Percentiles rank a stretch among this genome's conserved stretches.
These are phyloP conservation scores for Trididemnum clinides DNA, from an alignment of 23 tunicate genomes.

Conservation along the genomic window DNA sequence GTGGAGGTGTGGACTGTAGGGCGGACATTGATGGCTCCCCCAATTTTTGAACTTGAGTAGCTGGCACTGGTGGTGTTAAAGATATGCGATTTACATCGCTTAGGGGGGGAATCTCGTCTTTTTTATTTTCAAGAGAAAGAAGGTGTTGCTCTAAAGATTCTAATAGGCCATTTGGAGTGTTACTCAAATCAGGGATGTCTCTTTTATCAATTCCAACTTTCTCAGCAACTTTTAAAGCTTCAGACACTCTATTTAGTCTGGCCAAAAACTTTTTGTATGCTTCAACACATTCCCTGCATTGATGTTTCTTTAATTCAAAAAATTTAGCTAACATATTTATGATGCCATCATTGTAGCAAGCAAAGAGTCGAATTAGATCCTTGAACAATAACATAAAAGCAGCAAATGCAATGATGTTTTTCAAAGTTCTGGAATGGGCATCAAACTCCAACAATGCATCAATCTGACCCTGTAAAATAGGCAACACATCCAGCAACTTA, in stretches of 20 bases:
- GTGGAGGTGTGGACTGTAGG: no score
- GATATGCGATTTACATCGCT: no score
- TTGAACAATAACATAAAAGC: conserved; percentile 92
- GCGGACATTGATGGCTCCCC: no score
- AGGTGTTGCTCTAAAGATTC: conserved; percentile 94
- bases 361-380: conserved; percentile 94
- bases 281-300: conserved; percentile 95
- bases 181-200: conserved; percentile 94
- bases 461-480: conserved; percentile 70
- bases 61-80: no score
- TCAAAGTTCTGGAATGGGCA: conserved; percentile 71
- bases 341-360: conserved; percentile 98
- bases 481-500: conserved; percentile 82
- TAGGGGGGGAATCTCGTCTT: conserved; percentile 4
- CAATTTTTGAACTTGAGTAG: no score
- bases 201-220: conserved; percentile 98
- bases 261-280: conserved; percentile 85
- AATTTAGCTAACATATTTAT: conserved; percentile 87
- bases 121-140: conserved; percentile 81
- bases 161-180: conserved; percentile 90
- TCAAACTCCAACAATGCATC: conserved; percentile 91
- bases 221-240: conserved; percentile 92
- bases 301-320: conserved; percentile 91
- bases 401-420: conserved; percentile 77
- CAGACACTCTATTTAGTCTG: conserved; percentile 88